Conservation (phyloP, 2,888 invertebrate species). For the Steinernema carpocapsae region DNA sequence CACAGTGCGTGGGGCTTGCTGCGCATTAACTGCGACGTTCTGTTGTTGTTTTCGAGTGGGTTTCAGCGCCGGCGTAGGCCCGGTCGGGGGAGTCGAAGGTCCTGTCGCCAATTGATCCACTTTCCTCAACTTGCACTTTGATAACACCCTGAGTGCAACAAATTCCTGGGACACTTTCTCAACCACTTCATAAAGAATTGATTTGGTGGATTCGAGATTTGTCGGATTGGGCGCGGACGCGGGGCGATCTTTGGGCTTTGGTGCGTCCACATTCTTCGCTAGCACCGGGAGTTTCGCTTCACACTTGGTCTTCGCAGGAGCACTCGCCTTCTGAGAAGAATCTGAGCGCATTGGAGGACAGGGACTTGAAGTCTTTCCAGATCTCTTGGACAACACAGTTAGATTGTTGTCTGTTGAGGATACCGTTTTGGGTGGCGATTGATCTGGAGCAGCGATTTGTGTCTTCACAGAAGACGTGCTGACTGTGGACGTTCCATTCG, state of each 20-base stretch:
- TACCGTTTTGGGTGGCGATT: too few relatives aligned
- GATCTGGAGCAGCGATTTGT: too few relatives aligned
- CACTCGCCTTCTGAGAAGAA: constrained; percentile 40
- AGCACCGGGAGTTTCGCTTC: too few relatives aligned
- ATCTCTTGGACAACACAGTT: too few relatives aligned
- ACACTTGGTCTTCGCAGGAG: constrained; percentile 21
- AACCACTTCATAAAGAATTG: constrained; percentile 10
- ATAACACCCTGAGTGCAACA: constrained; percentile 5
- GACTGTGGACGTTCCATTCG: too few relatives aligned
- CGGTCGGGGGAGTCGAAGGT: not conserved
- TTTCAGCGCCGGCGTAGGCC: not conserved
- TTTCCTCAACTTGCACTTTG: constrained; percentile 19
- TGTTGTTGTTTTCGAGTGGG: constrained; percentile 5
- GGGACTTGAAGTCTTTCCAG: too few relatives aligned
- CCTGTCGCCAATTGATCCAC: not conserved
- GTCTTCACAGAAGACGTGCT: too few relatives aligned
- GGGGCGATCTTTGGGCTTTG: not conserved
- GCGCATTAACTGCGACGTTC: not conserved
- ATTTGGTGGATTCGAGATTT: not conserved
- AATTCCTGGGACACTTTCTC: constrained; percentile 17
- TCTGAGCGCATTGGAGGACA: too few relatives aligned
- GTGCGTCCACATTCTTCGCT: too few relatives aligned
- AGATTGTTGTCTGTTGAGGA: too few relatives aligned
- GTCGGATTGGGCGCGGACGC: not conserved
- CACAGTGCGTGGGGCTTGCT: not conserved